phyloP scores from a whole-genome alignment of 2,113 vertebrate species.

The Phaethon lepturus region DNA sequence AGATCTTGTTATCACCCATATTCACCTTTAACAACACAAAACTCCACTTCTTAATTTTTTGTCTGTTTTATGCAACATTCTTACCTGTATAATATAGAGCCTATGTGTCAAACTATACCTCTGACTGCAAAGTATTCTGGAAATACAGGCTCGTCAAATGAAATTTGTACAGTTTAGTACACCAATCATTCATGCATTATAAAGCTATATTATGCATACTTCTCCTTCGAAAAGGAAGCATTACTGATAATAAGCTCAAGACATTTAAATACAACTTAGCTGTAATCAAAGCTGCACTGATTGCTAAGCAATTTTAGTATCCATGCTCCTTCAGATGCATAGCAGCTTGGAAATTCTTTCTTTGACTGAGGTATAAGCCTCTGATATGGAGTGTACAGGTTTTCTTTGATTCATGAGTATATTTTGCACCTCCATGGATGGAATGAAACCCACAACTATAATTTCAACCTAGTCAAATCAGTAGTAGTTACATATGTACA shows the following conservation, averaged over 20 bases:
- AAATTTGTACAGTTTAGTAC: background rate
- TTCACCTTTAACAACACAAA: conserved; percentile 74
- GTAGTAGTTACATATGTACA: background rate
- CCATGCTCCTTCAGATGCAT: background rate
- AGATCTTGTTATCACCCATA: conserved; percentile 74
- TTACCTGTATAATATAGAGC: background rate
- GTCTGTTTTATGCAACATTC: background rate
- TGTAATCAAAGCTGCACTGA: background rate
- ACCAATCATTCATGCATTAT: background rate
- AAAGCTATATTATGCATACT: background rate
- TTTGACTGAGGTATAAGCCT: background rate
- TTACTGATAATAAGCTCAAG: background rate
- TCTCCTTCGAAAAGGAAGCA: background rate
- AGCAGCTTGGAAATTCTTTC: background rate
- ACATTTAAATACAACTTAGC: background rate
- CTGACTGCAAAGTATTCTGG: background rate
- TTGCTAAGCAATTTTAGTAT: background rate
- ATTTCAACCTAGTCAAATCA: background rate
- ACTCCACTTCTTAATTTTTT: background rate
- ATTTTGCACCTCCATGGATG: background rate
- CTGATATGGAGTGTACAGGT: fast-evolving
- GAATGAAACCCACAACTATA: background rate
- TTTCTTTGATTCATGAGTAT: background rate
- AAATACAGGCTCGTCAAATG: background rate
- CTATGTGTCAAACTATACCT: background rate